phyloP scores from a whole-genome alignment of 2,888 invertebrate species.

The Parasteatoda lunata region DNA sequence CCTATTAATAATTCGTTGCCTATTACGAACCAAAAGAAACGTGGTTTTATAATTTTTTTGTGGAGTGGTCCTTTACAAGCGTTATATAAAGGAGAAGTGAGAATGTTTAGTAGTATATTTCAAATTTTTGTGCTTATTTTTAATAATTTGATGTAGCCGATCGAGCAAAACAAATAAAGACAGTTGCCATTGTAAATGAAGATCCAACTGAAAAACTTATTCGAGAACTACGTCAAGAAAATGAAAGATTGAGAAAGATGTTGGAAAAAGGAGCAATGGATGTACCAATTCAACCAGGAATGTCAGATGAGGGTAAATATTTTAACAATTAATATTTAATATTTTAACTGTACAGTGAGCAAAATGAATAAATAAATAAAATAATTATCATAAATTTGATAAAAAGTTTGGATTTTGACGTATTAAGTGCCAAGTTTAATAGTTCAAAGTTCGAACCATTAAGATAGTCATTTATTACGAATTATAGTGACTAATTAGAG shows the following conservation, averaged over 20 bases:
- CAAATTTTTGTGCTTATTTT: too few species aligned
- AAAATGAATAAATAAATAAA: too few species aligned
- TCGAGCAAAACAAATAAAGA: slow-evolving; percentile 78
- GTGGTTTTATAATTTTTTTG: too few species aligned
- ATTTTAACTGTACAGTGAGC: neutral
- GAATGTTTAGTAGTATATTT: neutral
- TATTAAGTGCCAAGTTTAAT: too few species aligned
- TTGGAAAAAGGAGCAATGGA: slow-evolving; percentile 74
- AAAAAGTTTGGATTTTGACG: too few species aligned
- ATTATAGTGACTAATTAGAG: too few species aligned
- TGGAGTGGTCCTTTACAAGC: too few species aligned
- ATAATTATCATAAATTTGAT: too few species aligned
- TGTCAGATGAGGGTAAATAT: slow-evolving; percentile 65
- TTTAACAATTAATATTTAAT: neutral
- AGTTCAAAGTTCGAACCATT: too few species aligned
- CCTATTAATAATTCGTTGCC: too few species aligned
- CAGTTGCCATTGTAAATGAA: slow-evolving; percentile 78
- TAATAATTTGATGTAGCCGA: slow-evolving; percentile 74
- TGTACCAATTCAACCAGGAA: slow-evolving; percentile 65
- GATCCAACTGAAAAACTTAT: slow-evolving; percentile 78
- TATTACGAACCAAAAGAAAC: too few species aligned
- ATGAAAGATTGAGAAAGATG: slow-evolving; percentile 76
- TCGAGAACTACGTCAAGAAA: slow-evolving; percentile 78
- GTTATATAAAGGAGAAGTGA: neutral
- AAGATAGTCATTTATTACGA: too few species aligned